These are phyloP conservation scores for Tyria jacobaeae DNA, from an alignment of 2,888 invertebrate genomes.

Conservation along the genomic window DNA sequence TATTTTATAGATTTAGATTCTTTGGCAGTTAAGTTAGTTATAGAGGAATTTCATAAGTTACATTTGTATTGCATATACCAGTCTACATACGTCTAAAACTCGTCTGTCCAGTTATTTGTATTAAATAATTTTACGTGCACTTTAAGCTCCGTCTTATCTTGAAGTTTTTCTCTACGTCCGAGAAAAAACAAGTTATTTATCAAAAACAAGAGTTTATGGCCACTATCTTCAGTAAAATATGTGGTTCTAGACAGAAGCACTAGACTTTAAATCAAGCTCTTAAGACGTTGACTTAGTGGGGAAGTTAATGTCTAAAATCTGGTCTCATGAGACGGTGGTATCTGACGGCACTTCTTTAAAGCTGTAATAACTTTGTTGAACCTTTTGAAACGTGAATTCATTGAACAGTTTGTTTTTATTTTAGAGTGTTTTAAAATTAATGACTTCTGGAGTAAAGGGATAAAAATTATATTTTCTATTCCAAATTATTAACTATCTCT, in stretches of 20 bases:
- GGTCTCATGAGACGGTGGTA: conserved; percentile 20
- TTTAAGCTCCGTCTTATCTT: conserved; percentile 5
- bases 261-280: conserved; percentile 18
- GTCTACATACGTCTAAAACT: neutral
- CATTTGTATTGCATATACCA: too few species aligned
- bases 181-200: conserved; percentile 11
- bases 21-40: too few species aligned
- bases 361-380: conserved; percentile 12
- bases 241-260: neutral
- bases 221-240: conserved; percentile 5
- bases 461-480: too few species aligned
- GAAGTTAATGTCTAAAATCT: conserved; percentile 33
- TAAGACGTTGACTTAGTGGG: conserved; percentile 32
- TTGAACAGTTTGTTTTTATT: neutral
- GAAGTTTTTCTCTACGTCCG: neutral
- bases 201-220: conserved; percentile 12
- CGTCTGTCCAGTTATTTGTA: conserved; percentile 6
- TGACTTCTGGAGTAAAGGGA: too few species aligned
- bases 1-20: too few species aligned
- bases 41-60: too few species aligned
- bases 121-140: conserved; percentile 3
- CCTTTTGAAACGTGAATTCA: neutral
- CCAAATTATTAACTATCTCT: too few species aligned
- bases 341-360: conserved; percentile 11
- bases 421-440: too few species aligned